Percentiles rank a stretch among this genome's conserved stretches.
Evolutionary conservation across 1,140 invertebrate species (phyloP).

Genomic region (Diorhabda elongata): DNA sequence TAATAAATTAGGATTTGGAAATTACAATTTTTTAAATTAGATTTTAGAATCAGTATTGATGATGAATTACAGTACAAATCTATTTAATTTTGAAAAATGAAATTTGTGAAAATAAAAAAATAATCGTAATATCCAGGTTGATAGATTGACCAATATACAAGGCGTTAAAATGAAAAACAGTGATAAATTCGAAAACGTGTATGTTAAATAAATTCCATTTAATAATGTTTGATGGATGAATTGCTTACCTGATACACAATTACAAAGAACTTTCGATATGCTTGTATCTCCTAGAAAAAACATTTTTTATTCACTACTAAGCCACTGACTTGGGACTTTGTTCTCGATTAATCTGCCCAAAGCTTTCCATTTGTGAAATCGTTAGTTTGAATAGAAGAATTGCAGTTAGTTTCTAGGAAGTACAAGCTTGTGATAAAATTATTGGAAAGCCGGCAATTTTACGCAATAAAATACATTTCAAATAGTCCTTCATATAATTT

Average conservation of each 20-base stretch:
- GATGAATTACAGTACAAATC: no score
- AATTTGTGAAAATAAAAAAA: no score
- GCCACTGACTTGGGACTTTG: background rate
- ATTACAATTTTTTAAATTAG: no score
- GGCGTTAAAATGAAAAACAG: background rate
- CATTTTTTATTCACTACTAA: background rate
- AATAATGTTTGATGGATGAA: background rate
- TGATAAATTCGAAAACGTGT: no score
- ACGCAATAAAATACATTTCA: no score
- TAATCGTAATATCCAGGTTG: background rate
- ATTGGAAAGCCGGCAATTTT: no score
- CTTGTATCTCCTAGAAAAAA: slow-evolving; percentile 20
- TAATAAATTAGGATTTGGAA: no score
- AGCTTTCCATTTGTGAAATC: background rate
- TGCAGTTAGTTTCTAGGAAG: background rate
- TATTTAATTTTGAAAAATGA: no score
- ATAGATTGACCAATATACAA: slow-evolving; percentile 18
- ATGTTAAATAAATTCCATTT: no score
- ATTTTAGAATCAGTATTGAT: no score
- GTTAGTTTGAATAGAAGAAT: background rate
- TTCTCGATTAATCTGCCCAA: background rate
- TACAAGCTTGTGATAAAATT: background rate
- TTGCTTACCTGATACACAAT: slow-evolving; percentile 16
- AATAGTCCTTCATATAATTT: no score
- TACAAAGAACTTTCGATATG: slow-evolving; percentile 12